Conservation (phyloP, 2,797 vertebrate species). For the Ptychadena robeensis region DNA sequence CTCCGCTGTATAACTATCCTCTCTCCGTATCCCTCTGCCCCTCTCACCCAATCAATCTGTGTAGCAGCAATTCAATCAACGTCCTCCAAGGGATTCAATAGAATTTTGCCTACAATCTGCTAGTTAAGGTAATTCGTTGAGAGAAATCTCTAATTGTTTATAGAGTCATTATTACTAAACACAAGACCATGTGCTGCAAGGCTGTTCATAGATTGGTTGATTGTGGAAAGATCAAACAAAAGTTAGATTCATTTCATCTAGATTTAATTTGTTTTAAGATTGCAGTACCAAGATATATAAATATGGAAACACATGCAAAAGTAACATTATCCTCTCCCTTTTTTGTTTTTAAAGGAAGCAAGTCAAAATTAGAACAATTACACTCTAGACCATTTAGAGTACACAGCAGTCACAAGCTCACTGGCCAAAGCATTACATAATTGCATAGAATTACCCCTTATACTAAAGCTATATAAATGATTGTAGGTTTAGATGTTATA, state of each 20-base stretch:
- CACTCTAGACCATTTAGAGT: no score
- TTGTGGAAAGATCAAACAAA: not conserved
- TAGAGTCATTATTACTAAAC: not conserved
- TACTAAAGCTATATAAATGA: no score
- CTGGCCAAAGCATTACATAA: no score
- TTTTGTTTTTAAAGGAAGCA: no score
- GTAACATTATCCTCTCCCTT: no score
- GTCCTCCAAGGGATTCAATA: not conserved
- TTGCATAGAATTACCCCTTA: no score
- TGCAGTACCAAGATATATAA: not conserved
- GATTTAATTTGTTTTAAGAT: no score
- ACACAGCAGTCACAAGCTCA: not conserved
- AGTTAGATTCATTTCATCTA: no score
- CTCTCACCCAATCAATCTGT: conserved; percentile 11
- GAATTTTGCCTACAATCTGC: not conserved
- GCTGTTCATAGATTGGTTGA: not conserved
- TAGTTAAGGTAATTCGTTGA: not conserved
- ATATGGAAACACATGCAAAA: not conserved
- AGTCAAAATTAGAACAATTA: no score
- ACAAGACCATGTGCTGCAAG: not conserved
- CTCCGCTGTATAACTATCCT: not conserved
- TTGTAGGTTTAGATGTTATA: no score
- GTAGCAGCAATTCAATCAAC: not conserved
- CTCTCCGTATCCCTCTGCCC: not conserved
- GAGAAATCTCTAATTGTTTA: not conserved